Base-by-base conservation (phyloP, 2,113 vertebrate species). In the Herpetotheres cachinnans region DNA sequence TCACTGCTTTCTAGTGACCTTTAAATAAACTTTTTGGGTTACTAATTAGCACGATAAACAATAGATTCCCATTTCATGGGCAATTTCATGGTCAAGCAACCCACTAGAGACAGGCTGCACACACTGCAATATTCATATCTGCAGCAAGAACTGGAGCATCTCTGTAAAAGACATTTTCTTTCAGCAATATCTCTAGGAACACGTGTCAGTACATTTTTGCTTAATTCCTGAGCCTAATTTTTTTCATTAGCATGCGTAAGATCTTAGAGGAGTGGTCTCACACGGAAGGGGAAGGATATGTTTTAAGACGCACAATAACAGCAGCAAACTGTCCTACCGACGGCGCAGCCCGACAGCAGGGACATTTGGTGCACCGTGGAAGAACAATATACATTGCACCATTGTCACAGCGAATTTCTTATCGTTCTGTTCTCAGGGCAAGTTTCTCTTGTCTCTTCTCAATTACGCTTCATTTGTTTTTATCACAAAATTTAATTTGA, bases 401-500 rank as follows among this genome's bases (percentile, higher is more conserved):
- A 5, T 5, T 26, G 38, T 50, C 91, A 46, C 89, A 18, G 42
- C 7, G 38, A 54, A 42, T 81, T 83, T 55, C 66, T 96, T 55
- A 61, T 40, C 22, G 0, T 24, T 66, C 74, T 63, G 38, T 76
- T 94, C 76, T 77, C 61, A 44, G 69, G 79, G 82, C 14, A 20
- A 88, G 89, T n/a, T 67, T 46, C 66, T 78, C 84, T n/a, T 56
- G 50, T 49, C 74, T 86, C 70, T 47, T n/a, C 91, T 93, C 95
- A 94, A 55, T 96, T 92, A 80, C 11, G 9, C 66, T 73, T 84
- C 78, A 40, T 88, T 92, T 44, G 67, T 15, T 52, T 74, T 92
- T 76, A 91, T 56, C 93, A 84, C 83, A 50, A 85, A 78, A 81
- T 89, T 88, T 59, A 32, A 97, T 94, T 96, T 19, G 66, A 96